phyloP scores from a whole-genome alignment of 2,888 invertebrate species.

The Drosophila aldrichi region DNA sequence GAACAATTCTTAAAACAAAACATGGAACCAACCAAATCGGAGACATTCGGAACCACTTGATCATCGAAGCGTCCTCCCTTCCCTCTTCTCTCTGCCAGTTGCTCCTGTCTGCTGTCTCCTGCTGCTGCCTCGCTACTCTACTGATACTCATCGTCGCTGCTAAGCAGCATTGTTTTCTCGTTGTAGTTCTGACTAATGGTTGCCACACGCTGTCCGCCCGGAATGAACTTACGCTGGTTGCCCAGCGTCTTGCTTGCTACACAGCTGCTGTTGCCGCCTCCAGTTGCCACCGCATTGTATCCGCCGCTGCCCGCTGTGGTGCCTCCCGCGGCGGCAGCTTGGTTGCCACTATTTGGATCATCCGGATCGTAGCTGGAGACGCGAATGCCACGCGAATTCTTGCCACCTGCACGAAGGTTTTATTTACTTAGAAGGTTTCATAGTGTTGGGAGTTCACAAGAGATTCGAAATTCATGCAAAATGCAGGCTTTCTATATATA shows the following conservation, averaged over 20 bases:
- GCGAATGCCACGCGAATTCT: conserved; percentile 89
- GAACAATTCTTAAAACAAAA: conserved; percentile 54
- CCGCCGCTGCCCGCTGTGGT: conserved; percentile 80
- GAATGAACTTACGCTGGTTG: conserved; percentile 86
- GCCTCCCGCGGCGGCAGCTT: conserved; percentile 35
- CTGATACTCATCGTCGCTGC: conserved; percentile 98
- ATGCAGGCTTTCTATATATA: conserved; percentile 20
- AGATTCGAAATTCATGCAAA: conserved; percentile 40
- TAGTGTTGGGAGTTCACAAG: conserved; percentile 8
- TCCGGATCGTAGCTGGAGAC: conserved; percentile 90
- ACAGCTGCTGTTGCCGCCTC: conserved; percentile 82
- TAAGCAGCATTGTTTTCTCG: conserved; percentile 97
- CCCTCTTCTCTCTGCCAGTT: conserved; percentile 3
- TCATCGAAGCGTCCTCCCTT: not conserved
- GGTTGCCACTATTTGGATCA: conserved; percentile 86
- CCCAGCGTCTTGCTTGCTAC: conserved; percentile 85
- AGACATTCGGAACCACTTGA: conserved; percentile 6
- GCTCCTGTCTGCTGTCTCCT: not conserved
- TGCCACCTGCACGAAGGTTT: conserved; percentile 86
- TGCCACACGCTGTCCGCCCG: conserved; percentile 90
- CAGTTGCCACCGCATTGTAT: conserved; percentile 74
- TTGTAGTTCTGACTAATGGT: conserved; percentile 95
- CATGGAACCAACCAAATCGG: conserved; percentile 22
- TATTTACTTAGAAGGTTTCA: conserved; percentile 37
- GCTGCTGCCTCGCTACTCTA: conserved; percentile 81